Base-by-base conservation (phyloP, 2,888 invertebrate genomes). In the Helicoverpa assulta region DNA sequence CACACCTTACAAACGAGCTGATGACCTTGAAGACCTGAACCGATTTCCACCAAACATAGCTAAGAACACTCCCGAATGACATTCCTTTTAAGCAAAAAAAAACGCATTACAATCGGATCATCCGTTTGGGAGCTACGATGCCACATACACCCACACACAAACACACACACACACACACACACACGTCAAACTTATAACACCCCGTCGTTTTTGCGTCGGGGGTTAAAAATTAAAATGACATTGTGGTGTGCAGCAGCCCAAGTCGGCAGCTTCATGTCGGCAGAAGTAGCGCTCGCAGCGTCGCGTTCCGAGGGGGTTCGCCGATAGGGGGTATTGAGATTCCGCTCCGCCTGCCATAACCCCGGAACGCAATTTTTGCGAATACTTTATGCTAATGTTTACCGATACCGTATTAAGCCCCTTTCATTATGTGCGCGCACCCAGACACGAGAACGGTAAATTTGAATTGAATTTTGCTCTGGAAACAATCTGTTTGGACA, bases 401-500 rank as follows among this genome's bases (percentile, higher is more conserved):
- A 89, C 89, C 87, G 87, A 91, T 90, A 89, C 88, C 86, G 88
- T 85, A 88, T 88, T 88, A 88, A 88, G 88, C 88, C 90, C 86
- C 87, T 89, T 91, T 91, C 89, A 92, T 92, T 90, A 91, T 87
- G 87, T 69, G 67, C 58, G 71, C 66, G 62, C 82, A 66, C 70
- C 69, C 71, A 70, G 72, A 79, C 80, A 76, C 85, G 87, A 81
- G 66, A 81, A 80, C 85, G 85, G 90, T 89, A 84, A 84, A 90
- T 89, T 90, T 84, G 86, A 91, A 92, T 92, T 90, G 89, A 90
- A 90, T 91, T 91, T 90, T 81, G 69, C 86, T 84, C 78, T 84
- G 89, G 89, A 92, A 92, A 91, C 92, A 93, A 93, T 92, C 91
- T 92, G 92, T 90, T 91, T 90, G 90, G 85, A 89, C 90, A 90